Percentiles rank a stretch among this genome's conserved stretches.
These are phyloP conservation scores for Zoanthus solanderi DNA, from an alignment of 92 coral and sea anemone species.

Conservation along the genomic window DNA sequence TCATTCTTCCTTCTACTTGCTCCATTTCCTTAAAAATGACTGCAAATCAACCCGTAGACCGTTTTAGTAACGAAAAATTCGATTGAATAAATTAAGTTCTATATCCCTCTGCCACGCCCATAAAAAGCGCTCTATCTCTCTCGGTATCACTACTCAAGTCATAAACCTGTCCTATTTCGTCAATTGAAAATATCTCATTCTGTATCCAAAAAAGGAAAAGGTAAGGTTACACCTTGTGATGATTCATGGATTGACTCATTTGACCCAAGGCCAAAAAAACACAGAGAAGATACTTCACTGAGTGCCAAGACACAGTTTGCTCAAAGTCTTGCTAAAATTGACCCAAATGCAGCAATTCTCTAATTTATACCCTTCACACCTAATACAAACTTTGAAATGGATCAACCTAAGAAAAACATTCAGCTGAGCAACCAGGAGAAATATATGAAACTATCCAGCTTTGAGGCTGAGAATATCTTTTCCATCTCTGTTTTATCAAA, in stretches of 20 bases:
- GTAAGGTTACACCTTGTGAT: conserved; percentile 61
- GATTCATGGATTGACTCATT: conserved; percentile 17
- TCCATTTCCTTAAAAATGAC: too few relatives aligned
- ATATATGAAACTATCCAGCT: background rate
- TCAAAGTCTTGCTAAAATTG: conserved; percentile 61
- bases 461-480: background rate
- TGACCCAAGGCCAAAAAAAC: conserved; percentile 73
- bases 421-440: background rate
- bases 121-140: too few relatives aligned
- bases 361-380: conserved; percentile 50
- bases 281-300: conserved; percentile 55
- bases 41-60: too few relatives aligned
- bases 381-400: background rate
- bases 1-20: too few relatives aligned
- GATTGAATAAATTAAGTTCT: too few relatives aligned
- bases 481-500: conserved; percentile 36
- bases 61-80: too few relatives aligned
- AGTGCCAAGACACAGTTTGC: conserved; percentile 56
- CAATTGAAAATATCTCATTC: conserved; percentile 50
- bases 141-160: too few relatives aligned
- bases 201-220: conserved; percentile 52
- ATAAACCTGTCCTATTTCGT: conserved; percentile 66
- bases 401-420: conserved; percentile 6
- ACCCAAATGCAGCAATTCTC: conserved; percentile 67
- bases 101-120: too few relatives aligned